phyloP scores from a whole-genome alignment of 2,113 vertebrate genomes.

The Thunnus maccoyii region DNA sequence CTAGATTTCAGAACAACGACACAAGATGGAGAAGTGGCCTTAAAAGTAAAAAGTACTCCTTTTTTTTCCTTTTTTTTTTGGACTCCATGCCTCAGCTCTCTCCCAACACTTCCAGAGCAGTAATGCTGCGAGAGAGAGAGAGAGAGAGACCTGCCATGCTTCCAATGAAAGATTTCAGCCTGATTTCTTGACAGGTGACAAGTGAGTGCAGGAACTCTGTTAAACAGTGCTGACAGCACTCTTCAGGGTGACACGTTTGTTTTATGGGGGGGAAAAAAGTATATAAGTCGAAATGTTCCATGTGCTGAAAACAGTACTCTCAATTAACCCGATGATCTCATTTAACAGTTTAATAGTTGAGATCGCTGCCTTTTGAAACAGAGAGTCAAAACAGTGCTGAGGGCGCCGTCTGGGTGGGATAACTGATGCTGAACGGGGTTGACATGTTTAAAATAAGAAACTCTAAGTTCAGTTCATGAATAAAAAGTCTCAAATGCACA shows the following conservation, averaged over 20 bases:
- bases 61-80: neutral
- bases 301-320: neutral
- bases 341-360: neutral
- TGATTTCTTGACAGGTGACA: neutral
- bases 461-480: neutral
- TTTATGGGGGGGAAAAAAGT: too few species aligned
- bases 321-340: neutral
- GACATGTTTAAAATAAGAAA: neutral
- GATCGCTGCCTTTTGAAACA: neutral
- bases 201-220: neutral
- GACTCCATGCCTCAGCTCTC: neutral
- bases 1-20: neutral
- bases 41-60: neutral
- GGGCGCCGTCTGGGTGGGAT: neutral
- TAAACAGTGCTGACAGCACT: neutral
- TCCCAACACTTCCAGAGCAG: neutral
- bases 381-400: neutral
- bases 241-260: neutral
- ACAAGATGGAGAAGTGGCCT: neutral
- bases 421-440: neutral
- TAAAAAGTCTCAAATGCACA: neutral
- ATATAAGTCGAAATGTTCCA: neutral
- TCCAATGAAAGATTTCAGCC: neutral
- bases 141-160: neutral
- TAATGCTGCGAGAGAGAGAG: neutral